Evolutionary conservation across 1,140 invertebrate species (phyloP).

Genomic region (Zaprionus tsacasi): DNA sequence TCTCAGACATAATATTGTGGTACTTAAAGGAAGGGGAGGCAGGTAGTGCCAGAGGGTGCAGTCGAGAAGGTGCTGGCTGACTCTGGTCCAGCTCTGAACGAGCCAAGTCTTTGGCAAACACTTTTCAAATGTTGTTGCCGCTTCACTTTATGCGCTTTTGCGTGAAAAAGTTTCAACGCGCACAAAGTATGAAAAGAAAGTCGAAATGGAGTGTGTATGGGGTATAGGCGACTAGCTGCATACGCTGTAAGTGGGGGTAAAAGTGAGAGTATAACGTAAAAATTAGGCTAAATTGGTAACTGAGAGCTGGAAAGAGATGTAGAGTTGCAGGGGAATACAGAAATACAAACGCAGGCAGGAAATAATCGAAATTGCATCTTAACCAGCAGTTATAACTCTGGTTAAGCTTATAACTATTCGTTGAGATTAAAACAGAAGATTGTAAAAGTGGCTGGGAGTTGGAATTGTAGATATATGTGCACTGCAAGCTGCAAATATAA

Average conservation of each 20-base stretch:
- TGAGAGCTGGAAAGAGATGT: not conserved
- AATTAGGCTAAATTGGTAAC: not conserved
- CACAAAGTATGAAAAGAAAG: constrained; percentile 26
- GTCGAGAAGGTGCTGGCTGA: not conserved
- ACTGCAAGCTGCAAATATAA: no score
- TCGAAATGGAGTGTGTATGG: not conserved
- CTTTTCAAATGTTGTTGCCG: constrained; percentile 55
- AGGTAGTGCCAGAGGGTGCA: not conserved
- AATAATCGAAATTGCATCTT: not conserved
- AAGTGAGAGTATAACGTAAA: not conserved
- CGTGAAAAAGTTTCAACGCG: constrained; percentile 30
- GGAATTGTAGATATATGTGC: no score
- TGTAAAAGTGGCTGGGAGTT: no score
- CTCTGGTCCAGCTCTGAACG: constrained; percentile 5
- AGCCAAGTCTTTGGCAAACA: constrained; percentile 60
- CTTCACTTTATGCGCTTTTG: constrained; percentile 37
- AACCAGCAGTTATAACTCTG: not conserved
- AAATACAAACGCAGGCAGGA: not conserved
- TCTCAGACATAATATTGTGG: constrained; percentile 40
- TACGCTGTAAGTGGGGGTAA: not conserved
- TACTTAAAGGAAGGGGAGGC: not conserved
- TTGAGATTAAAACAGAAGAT: no score
- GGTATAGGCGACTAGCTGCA: constrained; percentile 7
- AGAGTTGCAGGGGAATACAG: not conserved
- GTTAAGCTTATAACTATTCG: not conserved